Conservation (phyloP, 2,113 vertebrate species). For the Scalopus aquaticus region DNA sequence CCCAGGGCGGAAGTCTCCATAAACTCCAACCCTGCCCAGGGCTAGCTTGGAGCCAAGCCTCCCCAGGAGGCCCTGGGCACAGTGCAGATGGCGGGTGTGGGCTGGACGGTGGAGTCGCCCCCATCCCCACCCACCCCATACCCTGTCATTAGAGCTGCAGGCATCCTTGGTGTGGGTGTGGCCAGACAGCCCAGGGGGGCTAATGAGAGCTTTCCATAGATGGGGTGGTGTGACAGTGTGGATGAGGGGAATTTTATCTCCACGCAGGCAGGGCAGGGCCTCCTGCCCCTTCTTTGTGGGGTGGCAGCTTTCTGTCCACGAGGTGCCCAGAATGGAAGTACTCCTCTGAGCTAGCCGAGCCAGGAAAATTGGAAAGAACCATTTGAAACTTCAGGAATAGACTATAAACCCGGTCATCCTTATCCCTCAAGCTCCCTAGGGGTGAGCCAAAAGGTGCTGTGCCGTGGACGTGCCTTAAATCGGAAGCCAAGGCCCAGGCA, state of each 20-base stretch:
- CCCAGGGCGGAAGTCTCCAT: neutral
- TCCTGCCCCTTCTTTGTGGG: neutral
- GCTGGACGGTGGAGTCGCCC: neutral
- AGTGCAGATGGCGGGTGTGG: neutral
- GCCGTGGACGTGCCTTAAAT: neutral
- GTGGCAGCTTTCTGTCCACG: neutral
- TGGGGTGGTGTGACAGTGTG: neutral
- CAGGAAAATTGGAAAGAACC: neutral
- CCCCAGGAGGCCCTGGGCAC: neutral
- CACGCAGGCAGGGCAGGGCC: neutral
- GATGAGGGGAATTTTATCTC: neutral
- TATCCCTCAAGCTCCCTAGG: neutral
- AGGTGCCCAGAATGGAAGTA: neutral
- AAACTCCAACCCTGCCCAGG: neutral
- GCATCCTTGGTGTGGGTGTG: neutral
- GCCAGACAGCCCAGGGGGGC: neutral
- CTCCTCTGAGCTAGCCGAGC: neutral
- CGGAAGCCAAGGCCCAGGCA: neutral
- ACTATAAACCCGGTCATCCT: neutral
- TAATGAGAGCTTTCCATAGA: neutral
- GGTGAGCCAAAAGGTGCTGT: neutral
- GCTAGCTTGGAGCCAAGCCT: neutral
- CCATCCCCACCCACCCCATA: neutral
- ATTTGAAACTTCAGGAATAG: neutral
- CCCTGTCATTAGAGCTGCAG: slow-evolving; percentile 23